A percentile compares a stretch with the other conserved stretches of the same genome.
Evolutionary conservation across 2,797 vertebrate species (phyloP).

Genomic region (Phalloptychus januarius): DNA sequence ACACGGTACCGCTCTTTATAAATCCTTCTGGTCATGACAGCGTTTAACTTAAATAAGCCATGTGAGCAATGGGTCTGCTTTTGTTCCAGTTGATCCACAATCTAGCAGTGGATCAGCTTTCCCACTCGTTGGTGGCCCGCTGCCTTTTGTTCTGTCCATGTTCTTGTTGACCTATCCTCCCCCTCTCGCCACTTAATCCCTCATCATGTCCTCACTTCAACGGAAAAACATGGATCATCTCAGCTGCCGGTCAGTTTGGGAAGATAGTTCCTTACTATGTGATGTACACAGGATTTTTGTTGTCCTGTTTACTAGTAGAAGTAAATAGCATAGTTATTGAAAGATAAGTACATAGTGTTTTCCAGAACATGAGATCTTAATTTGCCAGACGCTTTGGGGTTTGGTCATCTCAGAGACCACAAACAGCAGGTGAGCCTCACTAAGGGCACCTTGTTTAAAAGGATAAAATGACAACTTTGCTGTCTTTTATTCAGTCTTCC

Average conservation of each 20-base stretch:
- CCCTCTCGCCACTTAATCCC: conserved; percentile 18
- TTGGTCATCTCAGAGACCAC: background rate
- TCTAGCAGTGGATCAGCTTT: conserved; percentile 17
- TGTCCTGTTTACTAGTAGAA: background rate
- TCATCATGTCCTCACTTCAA: conserved; percentile 14
- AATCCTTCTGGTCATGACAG: conserved; percentile 27
- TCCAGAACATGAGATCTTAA: background rate
- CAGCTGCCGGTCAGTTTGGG: conserved; percentile 36
- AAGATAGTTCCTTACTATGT: conserved; percentile 10
- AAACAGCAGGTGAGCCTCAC: background rate
- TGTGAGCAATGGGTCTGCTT: conserved; percentile 19
- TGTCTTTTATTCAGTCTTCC: background rate
- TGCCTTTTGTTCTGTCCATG: background rate
- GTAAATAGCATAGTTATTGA: background rate
- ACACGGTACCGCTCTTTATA: conserved; percentile 73
- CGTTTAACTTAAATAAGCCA: conserved; percentile 31
- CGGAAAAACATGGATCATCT: conserved; percentile 19
- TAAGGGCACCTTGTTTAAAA: background rate
- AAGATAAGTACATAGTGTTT: background rate
- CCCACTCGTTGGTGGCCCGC: conserved; percentile 7
- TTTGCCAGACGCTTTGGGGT: background rate
- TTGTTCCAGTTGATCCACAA: conserved; percentile 10
- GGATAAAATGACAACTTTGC: background rate
- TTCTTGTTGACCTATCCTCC: conserved; percentile 12
- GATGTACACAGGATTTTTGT: background rate